A percentile compares a stretch with the other conserved stretches of the same genome.
phyloP scores from a whole-genome alignment of 2,888 invertebrate genomes.

The Callyntrura guangdongensis region DNA sequence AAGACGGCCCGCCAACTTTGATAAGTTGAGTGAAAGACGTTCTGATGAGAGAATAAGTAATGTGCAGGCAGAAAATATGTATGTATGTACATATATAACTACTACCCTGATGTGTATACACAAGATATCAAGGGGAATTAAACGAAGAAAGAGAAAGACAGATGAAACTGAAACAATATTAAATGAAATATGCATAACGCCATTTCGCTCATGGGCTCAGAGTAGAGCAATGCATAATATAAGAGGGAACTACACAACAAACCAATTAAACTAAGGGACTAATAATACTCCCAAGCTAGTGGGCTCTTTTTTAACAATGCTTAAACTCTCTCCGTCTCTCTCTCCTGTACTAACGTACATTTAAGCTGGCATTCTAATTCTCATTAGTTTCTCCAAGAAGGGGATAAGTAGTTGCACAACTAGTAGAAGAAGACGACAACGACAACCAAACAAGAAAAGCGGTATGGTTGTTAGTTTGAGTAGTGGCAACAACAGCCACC shows the following conservation, averaged over 20 bases:
- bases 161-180: conserved; percentile 54
- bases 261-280: conserved; percentile 49
- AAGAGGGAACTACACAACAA: conserved; percentile 42
- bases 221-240: background rate
- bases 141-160: conserved; percentile 43
- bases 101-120: background rate
- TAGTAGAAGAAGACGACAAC: background rate
- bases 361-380: conserved; percentile 33
- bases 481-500: conserved; percentile 28
- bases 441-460: conserved; percentile 6
- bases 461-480: background rate
- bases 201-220: background rate
- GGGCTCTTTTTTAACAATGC: conserved; percentile 54
- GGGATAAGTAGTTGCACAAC: conserved; percentile 39
- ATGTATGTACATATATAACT: background rate
- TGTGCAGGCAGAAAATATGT: background rate
- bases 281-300: conserved; percentile 23
- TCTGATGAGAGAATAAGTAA: conserved; percentile 64
- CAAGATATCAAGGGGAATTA: conserved; percentile 49
- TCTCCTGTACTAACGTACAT: background rate
- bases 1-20: conserved; percentile 32
- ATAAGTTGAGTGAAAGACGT: conserved; percentile 65
- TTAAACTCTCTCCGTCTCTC: conserved; percentile 9
- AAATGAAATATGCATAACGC: conserved; percentile 41
- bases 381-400: conserved; percentile 62